Conservation (phyloP, 2,797 vertebrate species). For the Labroides dimidiatus region DNA sequence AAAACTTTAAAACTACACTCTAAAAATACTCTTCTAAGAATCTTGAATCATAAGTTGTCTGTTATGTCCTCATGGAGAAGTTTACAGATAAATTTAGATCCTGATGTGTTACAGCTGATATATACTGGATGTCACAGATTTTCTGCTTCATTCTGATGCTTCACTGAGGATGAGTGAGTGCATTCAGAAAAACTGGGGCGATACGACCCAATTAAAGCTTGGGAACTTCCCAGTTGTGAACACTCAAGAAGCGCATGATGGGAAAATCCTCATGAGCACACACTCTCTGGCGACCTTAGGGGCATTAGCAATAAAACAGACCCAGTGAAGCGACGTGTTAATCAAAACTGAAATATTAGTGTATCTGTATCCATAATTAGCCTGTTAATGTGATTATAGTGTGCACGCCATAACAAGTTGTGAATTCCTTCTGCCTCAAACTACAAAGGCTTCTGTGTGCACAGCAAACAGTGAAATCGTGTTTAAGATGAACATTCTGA, state of each 20-base stretch:
- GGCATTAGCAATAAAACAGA: background rate
- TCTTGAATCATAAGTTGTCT: background rate
- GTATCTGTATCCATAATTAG: background rate
- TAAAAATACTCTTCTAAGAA: background rate
- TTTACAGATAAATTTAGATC: background rate
- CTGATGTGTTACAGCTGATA: too few species aligned
- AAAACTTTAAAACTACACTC: too few species aligned
- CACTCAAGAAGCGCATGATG: background rate
- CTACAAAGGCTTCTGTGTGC: background rate
- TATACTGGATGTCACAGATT: background rate
- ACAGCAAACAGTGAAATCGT: background rate
- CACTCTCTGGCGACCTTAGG: background rate
- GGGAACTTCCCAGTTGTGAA: background rate
- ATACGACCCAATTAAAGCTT: background rate
- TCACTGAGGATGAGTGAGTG: background rate
- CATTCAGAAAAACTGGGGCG: background rate
- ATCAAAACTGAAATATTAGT: background rate
- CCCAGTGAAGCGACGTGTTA: constrained; percentile 2
- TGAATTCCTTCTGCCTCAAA: background rate
- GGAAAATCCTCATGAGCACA: background rate
- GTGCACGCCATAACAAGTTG: background rate
- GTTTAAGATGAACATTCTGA: background rate
- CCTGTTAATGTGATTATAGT: background rate
- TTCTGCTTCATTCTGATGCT: background rate
- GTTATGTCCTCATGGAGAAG: background rate